Percentiles rank a stretch among this genome's conserved stretches.
Conservation (phyloP, 2,797 vertebrate species). For the Enteromius fasciolatus region DNA sequence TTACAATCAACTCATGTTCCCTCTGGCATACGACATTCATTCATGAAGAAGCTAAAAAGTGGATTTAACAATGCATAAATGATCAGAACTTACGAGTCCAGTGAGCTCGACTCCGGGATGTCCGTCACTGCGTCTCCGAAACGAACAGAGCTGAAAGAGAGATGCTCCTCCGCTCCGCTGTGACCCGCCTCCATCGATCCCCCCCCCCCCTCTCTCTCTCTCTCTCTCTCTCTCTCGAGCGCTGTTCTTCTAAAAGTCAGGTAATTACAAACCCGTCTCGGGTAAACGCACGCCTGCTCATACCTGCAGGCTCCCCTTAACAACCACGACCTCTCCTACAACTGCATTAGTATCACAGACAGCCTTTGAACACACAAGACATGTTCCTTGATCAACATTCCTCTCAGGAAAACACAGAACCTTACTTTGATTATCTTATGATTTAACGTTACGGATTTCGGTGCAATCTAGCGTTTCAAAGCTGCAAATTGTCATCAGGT, state of each 20-base stretch:
- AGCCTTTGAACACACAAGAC: constrained; percentile 3
- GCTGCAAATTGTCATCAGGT: background rate
- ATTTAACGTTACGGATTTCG: background rate
- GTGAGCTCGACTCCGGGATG: constrained; percentile 61
- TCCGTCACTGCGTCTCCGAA: constrained; percentile 70
- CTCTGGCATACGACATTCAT: background rate
- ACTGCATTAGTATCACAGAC: constrained; percentile 48
- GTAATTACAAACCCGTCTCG: constrained; percentile 68
- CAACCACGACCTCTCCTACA: constrained; percentile 40
- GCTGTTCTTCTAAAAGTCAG: constrained; percentile 57
- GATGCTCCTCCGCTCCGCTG: constrained; percentile 60
- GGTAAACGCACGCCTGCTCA: constrained; percentile 45
- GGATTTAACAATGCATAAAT: background rate
- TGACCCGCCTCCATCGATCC: constrained; percentile 65
- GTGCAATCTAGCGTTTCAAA: background rate
- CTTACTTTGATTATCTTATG: background rate
- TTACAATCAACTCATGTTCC: background rate
- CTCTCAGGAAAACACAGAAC: background rate
- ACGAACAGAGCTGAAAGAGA: constrained; percentile 66
- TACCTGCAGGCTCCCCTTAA: constrained; percentile 44
- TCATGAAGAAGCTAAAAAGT: background rate
- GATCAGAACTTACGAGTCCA: constrained; percentile 64
- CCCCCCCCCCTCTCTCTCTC: constrained; percentile 45
- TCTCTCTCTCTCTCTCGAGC: constrained; percentile 56
- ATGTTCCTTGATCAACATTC: background rate